These are phyloP conservation scores for Heliconius hewitsoni DNA, from an alignment of 1,140 invertebrate genomes.

Conservation along the genomic window DNA sequence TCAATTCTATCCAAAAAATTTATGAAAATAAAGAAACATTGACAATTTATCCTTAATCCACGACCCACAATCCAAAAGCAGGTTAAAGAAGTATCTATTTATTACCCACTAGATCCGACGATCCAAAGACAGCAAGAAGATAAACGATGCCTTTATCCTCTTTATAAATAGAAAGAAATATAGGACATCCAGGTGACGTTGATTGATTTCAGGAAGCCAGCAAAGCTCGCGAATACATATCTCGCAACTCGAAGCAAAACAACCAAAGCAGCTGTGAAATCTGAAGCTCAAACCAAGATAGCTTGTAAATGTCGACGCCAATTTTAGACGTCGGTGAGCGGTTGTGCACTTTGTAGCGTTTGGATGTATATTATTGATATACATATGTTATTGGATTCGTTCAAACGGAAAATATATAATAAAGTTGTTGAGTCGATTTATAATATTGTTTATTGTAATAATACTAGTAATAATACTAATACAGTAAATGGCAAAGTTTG, in stretches of 20 bases:
- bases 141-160: conserved; percentile 12
- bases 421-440: not conserved
- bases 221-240: not conserved
- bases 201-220: conserved; percentile 11
- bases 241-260: conserved; percentile 11
- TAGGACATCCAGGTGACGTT: conserved; percentile 9
- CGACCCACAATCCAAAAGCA: too few species aligned
- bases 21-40: too few species aligned
- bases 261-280: conserved; percentile 22
- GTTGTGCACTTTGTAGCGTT: not conserved
- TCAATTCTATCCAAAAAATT: too few species aligned
- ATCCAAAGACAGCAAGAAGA: not conserved
- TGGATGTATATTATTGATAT: not conserved
- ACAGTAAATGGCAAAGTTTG: too few species aligned
- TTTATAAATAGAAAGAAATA: conserved; percentile 1
- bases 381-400: not conserved
- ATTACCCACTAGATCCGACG: not conserved
- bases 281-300: conserved; percentile 25
- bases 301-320: conserved; percentile 46
- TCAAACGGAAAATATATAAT: not conserved
- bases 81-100: not conserved
- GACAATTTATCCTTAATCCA: too few species aligned
- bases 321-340: conserved; percentile 63
- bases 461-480: too few species aligned
- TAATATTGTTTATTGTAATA: not conserved